Evolutionary conservation across 2,888 invertebrate genomes (phyloP).

Genomic region (Drosophila pegasa): DNA sequence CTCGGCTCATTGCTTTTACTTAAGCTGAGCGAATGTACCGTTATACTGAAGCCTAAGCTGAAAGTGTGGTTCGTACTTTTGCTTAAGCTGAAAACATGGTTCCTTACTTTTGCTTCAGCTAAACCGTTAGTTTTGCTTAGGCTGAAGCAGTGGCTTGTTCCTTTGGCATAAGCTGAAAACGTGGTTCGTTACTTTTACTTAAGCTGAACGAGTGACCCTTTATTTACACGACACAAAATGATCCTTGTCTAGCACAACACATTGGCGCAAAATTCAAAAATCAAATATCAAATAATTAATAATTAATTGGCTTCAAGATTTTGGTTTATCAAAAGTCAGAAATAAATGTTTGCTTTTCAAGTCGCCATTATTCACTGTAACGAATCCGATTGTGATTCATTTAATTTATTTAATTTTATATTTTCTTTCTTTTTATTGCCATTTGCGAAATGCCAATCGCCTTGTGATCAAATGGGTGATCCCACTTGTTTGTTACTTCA

Average conservation of each 20-base stretch:
- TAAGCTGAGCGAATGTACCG: background rate
- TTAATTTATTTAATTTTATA: slow-evolving; percentile 61
- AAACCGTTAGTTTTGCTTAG: background rate
- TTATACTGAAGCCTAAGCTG: background rate
- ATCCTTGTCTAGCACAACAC: slow-evolving; percentile 59
- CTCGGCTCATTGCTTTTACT: background rate
- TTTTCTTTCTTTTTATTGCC: slow-evolving; percentile 67
- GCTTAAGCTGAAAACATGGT: background rate
- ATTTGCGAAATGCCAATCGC: slow-evolving; percentile 36
- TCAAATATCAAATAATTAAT: slow-evolving; percentile 11
- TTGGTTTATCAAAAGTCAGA: slow-evolving; percentile 19
- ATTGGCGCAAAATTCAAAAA: slow-evolving; percentile 72
- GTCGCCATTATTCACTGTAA: slow-evolving; percentile 51
- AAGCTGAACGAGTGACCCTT: background rate
- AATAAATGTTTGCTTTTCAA: slow-evolving; percentile 62
- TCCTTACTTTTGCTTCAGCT: background rate
- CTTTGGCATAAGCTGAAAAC: background rate
- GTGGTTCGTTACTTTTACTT: background rate
- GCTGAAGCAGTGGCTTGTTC: background rate
- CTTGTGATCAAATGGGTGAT: slow-evolving; percentile 44
- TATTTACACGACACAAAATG: background rate
- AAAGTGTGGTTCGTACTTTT: background rate
- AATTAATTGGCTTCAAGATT: slow-evolving; percentile 52
- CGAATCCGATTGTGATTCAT: slow-evolving; percentile 16
- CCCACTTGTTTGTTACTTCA: slow-evolving; percentile 36